A percentile compares a stretch with the other conserved stretches of the same genome.
Conservation (phyloP, 2,113 vertebrate species). For the Gasterosteus nipponicus region DNA sequence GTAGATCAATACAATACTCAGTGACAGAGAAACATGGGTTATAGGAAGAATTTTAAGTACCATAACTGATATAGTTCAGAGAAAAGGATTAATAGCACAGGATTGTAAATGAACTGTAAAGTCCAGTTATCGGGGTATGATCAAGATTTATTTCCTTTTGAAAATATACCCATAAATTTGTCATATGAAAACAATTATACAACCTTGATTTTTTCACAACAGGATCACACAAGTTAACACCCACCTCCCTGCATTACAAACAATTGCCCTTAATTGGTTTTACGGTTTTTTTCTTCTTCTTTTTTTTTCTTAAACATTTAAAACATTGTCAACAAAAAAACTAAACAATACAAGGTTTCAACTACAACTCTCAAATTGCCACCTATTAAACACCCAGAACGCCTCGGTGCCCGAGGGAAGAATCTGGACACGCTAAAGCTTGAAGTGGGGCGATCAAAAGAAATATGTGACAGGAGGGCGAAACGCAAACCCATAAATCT, state of each 20-base stretch:
- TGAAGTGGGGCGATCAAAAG: constrained; percentile 64
- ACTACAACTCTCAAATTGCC: constrained; percentile 71
- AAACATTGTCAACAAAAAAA: constrained; percentile 70
- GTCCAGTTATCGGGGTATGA: constrained; percentile 71
- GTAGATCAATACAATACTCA: constrained; percentile 4
- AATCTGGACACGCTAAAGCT: constrained; percentile 45
- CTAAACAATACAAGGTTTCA: constrained; percentile 66
- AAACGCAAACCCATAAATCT: constrained; percentile 70
- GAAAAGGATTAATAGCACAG: not conserved
- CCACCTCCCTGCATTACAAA: constrained; percentile 82
- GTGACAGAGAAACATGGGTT: constrained; percentile 9
- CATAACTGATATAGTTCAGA: not conserved
- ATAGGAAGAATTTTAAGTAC: not conserved
- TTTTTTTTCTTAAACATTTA: constrained; percentile 64
- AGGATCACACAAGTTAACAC: constrained; percentile 79
- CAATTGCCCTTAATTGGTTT: constrained; percentile 75
- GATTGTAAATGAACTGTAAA: not conserved
- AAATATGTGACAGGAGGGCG: constrained; percentile 45
- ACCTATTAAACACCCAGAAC: constrained; percentile 62
- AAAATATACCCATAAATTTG: constrained; percentile 86
- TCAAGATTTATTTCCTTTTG: constrained; percentile 84
- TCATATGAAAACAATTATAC: constrained; percentile 85
- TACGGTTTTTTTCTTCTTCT: constrained; percentile 33
- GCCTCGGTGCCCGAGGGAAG: constrained; percentile 40
- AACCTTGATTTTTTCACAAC: constrained; percentile 83